Percentiles rank a stretch among this genome's conserved stretches.
Evolutionary conservation across 2,797 vertebrate genomes (phyloP).

Genomic region (Enoplosus armatus): DNA sequence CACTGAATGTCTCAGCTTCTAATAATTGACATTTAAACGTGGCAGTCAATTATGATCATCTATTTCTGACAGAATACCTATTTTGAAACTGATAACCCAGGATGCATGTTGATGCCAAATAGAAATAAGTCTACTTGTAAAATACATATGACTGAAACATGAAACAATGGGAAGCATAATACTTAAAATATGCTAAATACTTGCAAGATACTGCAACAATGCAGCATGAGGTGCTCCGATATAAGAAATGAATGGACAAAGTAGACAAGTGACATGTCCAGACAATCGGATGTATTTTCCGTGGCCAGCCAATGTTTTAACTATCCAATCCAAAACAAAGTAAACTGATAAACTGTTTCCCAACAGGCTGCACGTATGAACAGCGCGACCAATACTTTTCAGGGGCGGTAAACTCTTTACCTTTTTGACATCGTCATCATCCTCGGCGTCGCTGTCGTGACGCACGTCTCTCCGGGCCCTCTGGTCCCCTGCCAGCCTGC

Average conservation of each 20-base stretch:
- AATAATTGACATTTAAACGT: not conserved
- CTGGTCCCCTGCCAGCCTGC: conserved; percentile 96
- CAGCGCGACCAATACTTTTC: not conserved
- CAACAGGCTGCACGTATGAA: not conserved
- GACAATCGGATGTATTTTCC: not conserved
- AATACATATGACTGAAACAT: not conserved
- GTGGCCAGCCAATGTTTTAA: not conserved
- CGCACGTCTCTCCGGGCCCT: conserved; percentile 97
- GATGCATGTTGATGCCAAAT: not conserved
- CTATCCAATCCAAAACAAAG: not conserved
- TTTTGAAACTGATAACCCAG: not conserved
- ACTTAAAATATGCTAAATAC: not conserved
- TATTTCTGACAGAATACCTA: not conserved
- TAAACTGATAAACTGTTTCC: fast-evolving
- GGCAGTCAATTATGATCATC: not conserved
- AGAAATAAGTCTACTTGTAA: not conserved
- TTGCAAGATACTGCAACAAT: not conserved
- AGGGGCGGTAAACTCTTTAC: conserved; percentile 45
- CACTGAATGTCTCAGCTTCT: not conserved
- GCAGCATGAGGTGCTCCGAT: not conserved
- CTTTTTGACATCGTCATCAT: conserved; percentile 95
- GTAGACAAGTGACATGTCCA: not conserved
- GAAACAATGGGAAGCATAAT: not conserved
- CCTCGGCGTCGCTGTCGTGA: conserved; percentile 98
- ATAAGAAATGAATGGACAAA: no score